phyloP scores from a whole-genome alignment of 2,888 invertebrate species.

The Myopa tessellatipennis region DNA sequence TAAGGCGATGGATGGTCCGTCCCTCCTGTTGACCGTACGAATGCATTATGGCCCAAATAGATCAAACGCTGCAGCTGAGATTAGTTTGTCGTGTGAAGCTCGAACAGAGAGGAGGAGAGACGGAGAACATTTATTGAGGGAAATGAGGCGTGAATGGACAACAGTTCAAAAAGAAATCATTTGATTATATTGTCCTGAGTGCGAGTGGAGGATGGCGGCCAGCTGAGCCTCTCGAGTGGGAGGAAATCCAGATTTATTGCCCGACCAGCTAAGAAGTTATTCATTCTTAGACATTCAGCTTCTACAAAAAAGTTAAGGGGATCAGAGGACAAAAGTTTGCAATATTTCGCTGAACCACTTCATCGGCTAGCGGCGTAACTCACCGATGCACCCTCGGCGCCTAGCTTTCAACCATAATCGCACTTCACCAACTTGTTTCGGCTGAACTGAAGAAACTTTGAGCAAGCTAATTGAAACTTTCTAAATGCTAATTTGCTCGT shows the following conservation, averaged over 20 bases:
- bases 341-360: neutral
- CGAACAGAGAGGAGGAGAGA: neutral
- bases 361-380: neutral
- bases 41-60: slow-evolving; percentile 7
- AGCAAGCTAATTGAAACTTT: slow-evolving; percentile 31
- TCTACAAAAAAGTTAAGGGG: neutral
- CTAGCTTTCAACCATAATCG: slow-evolving; percentile 6
- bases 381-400: neutral
- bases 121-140: slow-evolving; percentile 22
- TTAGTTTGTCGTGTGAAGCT: neutral
- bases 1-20: slow-evolving; percentile 45
- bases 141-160: slow-evolving; percentile 43
- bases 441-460: slow-evolving; percentile 18
- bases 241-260: slow-evolving; percentile 1
- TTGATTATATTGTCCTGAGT: slow-evolving; percentile 25
- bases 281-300: neutral
- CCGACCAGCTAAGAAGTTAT: slow-evolving; percentile 3
- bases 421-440: slow-evolving; percentile 3
- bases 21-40: slow-evolving; percentile 1
- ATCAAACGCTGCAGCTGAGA: slow-evolving; percentile 22
- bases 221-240: neutral
- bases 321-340: neutral
- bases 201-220: neutral
- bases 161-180: slow-evolving; percentile 35
- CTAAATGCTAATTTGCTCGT: slow-evolving; percentile 29